A percentile compares a stretch with the other conserved stretches of the same genome.
phyloP scores from a whole-genome alignment of 2,797 vertebrate genomes.

The Dryobates pubescens region DNA sequence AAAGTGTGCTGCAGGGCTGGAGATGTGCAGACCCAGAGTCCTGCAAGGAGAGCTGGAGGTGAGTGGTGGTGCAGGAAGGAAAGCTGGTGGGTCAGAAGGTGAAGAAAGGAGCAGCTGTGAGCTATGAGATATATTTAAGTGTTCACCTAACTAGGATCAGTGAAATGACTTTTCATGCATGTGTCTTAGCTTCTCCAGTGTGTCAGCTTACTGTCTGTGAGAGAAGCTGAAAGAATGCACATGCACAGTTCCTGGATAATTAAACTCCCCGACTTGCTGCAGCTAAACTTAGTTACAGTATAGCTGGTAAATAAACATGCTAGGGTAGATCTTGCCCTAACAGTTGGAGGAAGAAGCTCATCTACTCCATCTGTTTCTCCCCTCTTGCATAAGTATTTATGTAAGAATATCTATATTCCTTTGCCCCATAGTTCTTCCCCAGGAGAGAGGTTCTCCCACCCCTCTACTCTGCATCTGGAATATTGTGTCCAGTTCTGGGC shows the following conservation, averaged over 20 bases:
- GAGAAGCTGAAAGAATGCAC: background rate
- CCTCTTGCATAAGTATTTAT: background rate
- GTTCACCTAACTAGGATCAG: background rate
- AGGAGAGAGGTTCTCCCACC: too few relatives aligned
- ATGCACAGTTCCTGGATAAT: background rate
- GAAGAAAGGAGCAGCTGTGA: background rate
- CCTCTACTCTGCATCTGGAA: too few relatives aligned
- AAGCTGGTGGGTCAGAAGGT: background rate
- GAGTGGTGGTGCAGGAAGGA: too few relatives aligned
- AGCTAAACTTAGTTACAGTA: background rate
- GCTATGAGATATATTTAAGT: background rate
- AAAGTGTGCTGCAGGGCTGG: background rate
- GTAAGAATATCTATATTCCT: background rate
- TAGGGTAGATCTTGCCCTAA: background rate
- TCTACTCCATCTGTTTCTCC: constrained; percentile 10
- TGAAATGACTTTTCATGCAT: background rate
- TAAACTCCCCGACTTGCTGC: background rate
- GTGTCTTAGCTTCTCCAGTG: background rate
- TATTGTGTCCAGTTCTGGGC: too few relatives aligned
- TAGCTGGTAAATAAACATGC: background rate
- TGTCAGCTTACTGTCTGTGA: background rate
- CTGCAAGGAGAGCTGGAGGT: background rate
- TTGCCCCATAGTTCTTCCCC: too few relatives aligned
- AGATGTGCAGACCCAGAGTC: background rate
- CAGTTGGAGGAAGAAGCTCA: background rate